Evolutionary conservation across 1,140 invertebrate species (phyloP).

Genomic region (Gryllus bimaculatus): DNA sequence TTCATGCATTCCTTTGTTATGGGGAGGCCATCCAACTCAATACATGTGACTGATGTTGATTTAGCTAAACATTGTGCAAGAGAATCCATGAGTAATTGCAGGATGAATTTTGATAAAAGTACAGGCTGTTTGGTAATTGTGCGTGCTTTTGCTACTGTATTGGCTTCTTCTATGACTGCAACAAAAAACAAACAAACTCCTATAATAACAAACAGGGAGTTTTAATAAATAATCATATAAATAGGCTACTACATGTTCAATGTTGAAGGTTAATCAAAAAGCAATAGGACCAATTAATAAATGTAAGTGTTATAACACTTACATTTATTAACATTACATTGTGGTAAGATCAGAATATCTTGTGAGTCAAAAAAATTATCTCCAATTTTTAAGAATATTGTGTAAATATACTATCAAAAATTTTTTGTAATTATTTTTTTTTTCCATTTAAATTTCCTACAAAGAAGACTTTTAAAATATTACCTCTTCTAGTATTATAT

Average conservation of each 20-base stretch:
- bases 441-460: background rate
- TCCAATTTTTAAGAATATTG: background rate
- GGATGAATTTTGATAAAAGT: background rate
- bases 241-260: background rate
- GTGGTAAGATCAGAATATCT: background rate
- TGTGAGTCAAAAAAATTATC: background rate
- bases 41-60: background rate
- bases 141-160: background rate
- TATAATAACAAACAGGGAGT: background rate
- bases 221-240: background rate
- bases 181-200: background rate
- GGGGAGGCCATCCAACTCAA: background rate
- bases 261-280: background rate
- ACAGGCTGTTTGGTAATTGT: background rate
- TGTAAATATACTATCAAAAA: background rate
- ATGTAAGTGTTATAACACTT: background rate
- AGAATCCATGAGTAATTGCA: background rate
- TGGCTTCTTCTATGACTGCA: background rate
- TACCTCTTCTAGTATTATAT: background rate
- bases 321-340: background rate
- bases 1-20: background rate
- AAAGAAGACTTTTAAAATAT: background rate
- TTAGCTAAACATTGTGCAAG: background rate
- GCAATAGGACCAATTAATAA: background rate
- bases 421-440: background rate